These are phyloP conservation scores for Grus americana DNA, from an alignment of 2,113 vertebrate genomes.

Conservation along the genomic window DNA sequence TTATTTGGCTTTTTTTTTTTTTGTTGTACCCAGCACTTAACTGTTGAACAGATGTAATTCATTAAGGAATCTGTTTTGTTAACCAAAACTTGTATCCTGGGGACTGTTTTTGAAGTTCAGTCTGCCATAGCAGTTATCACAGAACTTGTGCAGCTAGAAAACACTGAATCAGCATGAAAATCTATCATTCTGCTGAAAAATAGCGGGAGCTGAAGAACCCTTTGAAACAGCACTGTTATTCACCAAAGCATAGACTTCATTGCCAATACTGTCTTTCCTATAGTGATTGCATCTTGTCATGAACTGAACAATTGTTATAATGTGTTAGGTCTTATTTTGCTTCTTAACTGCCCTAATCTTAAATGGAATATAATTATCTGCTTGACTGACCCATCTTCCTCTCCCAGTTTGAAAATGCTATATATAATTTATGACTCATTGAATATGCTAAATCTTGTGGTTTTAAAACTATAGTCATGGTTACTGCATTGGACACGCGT, in stretches of 20 bases:
- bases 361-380: background rate
- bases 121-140: background rate
- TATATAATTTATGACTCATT: conserved; percentile 16
- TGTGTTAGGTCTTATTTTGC: background rate
- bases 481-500: background rate
- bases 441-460: background rate
- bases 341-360: background rate
- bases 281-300: background rate
- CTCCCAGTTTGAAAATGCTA: background rate
- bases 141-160: fast-evolving
- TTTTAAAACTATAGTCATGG: background rate
- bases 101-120: background rate
- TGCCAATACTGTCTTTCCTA: background rate
- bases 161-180: background rate
- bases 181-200: background rate
- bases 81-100: background rate
- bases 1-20: background rate
- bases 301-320: background rate
- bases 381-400: background rate
- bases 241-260: background rate
- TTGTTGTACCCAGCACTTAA: background rate
- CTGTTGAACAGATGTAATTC: too few relatives aligned
- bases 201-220: background rate
- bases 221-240: background rate
- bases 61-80: background rate